These are phyloP conservation scores for Anoplopoma fimbria DNA, from an alignment of 2,113 vertebrate genomes.

Conservation along the genomic window DNA sequence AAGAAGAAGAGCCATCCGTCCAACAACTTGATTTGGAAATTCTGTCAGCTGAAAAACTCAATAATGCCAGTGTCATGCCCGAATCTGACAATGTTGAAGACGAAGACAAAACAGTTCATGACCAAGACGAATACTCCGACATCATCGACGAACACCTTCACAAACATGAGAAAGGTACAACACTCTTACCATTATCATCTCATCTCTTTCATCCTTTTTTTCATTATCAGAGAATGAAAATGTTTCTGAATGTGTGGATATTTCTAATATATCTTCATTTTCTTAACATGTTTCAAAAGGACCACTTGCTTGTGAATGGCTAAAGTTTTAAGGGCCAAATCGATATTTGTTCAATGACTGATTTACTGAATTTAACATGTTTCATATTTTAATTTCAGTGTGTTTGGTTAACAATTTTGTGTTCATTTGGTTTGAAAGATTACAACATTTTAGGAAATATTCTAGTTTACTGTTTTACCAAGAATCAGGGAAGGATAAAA, in stretches of 20 bases:
- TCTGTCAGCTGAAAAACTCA: conserved; percentile 12
- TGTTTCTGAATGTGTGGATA: conserved; percentile 13
- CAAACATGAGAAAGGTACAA: conserved; percentile 74
- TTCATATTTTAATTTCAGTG: not conserved
- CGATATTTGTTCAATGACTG: not conserved
- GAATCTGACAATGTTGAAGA: conserved; percentile 39
- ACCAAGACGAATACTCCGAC: conserved; percentile 39
- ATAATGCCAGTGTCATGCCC: conserved; percentile 11
- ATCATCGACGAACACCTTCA: conserved; percentile 14
- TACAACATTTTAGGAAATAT: not conserved
- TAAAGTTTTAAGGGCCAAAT: not conserved
- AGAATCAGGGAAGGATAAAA: not conserved
- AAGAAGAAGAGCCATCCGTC: not conserved
- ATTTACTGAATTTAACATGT: conserved; percentile 2
- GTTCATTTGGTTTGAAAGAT: not conserved
- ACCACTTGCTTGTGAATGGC: not conserved
- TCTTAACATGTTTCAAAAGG: conserved; percentile 1
- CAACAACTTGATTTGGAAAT: conserved; percentile 35
- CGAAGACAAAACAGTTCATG: not conserved
- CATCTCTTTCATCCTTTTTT: conserved; percentile 7
- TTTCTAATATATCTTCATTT: not conserved
- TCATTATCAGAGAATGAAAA: conserved; percentile 25
- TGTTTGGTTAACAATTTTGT: no score
- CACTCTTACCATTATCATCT: conserved; percentile 23
- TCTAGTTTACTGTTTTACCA: not conserved